Evolutionary conservation across 2,888 invertebrate genomes (phyloP), one percentile per base, ranked within the genome.

Genomic region (Dastarcus helophoroides): DNA sequence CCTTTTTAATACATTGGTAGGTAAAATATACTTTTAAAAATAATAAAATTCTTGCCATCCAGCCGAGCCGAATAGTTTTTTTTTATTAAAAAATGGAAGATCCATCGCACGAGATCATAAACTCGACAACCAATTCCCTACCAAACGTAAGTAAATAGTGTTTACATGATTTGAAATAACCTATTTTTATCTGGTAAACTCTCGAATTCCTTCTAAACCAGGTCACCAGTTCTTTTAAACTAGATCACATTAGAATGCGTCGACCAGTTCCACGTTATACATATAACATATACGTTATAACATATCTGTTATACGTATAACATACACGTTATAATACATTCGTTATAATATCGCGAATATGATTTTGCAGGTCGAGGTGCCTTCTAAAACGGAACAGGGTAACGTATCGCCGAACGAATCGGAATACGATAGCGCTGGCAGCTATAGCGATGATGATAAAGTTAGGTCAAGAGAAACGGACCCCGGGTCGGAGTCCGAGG

Each of bases 401-500:
- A 51, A 53, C 37, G 48, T 42, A 9, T 50, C 54, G 10, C 39
- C 50, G 8, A 53, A 55, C 30, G 53, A 51, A 22, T 57, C 58
- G 1, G 59, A 58, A 26, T 58, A 58, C 35, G 61, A 58, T 38
- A 60, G 58, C 45, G 54, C 50, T 15, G 56, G 51, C 26, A 54
- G 51, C 38, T 55, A 56, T 33, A 55, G 54, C 37, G 57, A 56
- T 26, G 46, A 50, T 9, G 54, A 53, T 12, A 41, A 31, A 40
- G 39, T 15, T 32, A 35, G 27, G 32, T 36, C 14, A 33, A 37
- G 10, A 45, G 44, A 32, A 38, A 36, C n/a, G 40, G 32, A 32
- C n/a, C 44, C 39, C 1, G 38, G 37, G 7, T 32, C 32, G 29
- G 44, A 46, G 4, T 66, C 66, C 0, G 69, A 69, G 2, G 56